Evolutionary conservation across 1,140 invertebrate species (phyloP).

Genomic region (Manduca sexta): DNA sequence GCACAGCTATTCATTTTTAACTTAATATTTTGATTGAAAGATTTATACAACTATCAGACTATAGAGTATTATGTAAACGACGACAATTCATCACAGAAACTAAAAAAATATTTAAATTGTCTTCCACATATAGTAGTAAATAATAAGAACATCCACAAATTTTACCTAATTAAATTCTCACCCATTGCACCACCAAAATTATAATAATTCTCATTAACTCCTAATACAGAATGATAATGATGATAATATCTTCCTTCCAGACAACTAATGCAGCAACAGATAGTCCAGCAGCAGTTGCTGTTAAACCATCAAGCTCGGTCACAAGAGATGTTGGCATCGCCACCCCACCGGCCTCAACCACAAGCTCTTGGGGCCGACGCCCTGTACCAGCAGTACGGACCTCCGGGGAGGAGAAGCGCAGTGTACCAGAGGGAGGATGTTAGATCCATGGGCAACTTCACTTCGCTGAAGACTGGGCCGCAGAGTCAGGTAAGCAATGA

Average conservation of each 20-base stretch:
- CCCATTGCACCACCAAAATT: too few relatives aligned
- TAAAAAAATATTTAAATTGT: too few relatives aligned
- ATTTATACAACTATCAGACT: too few relatives aligned
- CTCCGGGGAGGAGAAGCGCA: conserved; percentile 54
- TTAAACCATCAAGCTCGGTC: conserved; percentile 71
- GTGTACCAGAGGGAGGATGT: conserved; percentile 62
- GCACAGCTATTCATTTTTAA: too few relatives aligned
- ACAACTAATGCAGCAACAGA: conserved; percentile 76
- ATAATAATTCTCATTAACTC: too few relatives aligned
- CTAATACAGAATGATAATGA: background rate
- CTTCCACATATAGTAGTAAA: too few relatives aligned
- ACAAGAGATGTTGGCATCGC: conserved; percentile 72
- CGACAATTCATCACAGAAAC: too few relatives aligned
- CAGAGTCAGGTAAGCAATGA: conserved; percentile 42
- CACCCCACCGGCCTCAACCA: conserved; percentile 53
- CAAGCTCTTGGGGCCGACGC: conserved; percentile 59
- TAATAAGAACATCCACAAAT: too few relatives aligned
- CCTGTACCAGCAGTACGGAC: conserved; percentile 61
- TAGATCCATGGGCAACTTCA: conserved; percentile 62
- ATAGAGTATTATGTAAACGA: too few relatives aligned
- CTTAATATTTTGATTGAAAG: too few relatives aligned
- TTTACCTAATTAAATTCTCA: too few relatives aligned
- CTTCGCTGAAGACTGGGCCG: conserved; percentile 55
- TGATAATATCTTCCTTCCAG: conserved; percentile 26
- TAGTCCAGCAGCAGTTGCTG: conserved; percentile 67